These are phyloP conservation scores for Orycteropus afer DNA, from an alignment of 2,113 vertebrate genomes.

Conservation along the genomic window DNA sequence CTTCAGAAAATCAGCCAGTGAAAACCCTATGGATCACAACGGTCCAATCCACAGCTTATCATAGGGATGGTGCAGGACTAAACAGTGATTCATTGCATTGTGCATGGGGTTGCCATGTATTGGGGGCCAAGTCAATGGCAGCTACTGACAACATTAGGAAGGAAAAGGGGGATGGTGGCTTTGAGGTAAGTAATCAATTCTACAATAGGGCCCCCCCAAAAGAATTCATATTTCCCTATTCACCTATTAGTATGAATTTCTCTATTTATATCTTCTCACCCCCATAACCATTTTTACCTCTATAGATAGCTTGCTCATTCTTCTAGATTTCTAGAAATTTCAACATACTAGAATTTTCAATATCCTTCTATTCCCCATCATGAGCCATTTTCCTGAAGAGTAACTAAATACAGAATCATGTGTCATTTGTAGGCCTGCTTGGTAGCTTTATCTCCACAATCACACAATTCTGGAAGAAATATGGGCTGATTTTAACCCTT, in stretches of 20 bases:
- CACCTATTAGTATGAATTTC: neutral
- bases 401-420: neutral
- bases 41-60: neutral
- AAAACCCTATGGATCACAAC: neutral
- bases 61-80: neutral
- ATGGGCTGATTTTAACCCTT: neutral
- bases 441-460: neutral
- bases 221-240: neutral
- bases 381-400: neutral
- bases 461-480: neutral
- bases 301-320: neutral
- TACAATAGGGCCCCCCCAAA: neutral
- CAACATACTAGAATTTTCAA: neutral
- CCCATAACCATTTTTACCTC: neutral
- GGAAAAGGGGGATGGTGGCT: neutral
- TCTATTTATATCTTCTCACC: neutral
- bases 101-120: neutral
- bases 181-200: neutral
- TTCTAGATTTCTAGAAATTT: conserved; percentile 13
- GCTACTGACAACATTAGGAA: neutral
- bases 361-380: neutral
- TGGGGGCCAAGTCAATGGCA: neutral
- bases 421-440: neutral
- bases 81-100: neutral
- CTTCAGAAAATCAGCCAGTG: neutral